These are phyloP conservation scores for Dipodomys ordii DNA, from an alignment of 2,113 vertebrate species.

Conservation along the genomic window DNA sequence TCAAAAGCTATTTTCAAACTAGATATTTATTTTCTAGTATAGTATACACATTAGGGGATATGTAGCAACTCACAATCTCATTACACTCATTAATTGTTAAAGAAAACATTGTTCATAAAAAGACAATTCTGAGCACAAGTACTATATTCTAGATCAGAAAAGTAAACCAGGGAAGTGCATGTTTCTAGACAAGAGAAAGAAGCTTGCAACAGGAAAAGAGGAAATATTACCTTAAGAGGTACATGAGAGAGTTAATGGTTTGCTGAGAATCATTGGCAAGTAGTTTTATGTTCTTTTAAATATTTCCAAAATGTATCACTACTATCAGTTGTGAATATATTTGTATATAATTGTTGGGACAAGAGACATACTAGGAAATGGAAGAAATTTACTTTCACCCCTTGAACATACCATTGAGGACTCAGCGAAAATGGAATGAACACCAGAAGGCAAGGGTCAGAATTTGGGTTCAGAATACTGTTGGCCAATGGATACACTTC, in stretches of 20 bases:
- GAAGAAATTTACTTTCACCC: background rate
- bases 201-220: background rate
- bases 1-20: background rate
- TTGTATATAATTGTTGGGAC: background rate
- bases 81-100: too few relatives aligned
- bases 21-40: too few relatives aligned
- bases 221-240: background rate
- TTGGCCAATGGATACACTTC: background rate
- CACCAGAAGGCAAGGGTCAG: background rate
- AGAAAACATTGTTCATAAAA: too few relatives aligned
- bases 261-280: constrained; percentile 1
- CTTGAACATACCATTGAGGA: background rate
- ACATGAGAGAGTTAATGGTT: background rate
- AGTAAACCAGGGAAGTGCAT: too few relatives aligned
- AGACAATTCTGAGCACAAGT: too few relatives aligned
- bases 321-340: constrained; percentile 40
- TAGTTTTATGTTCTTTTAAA: background rate
- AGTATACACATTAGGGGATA: too few relatives aligned
- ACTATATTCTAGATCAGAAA: background rate
- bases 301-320: constrained; percentile 1
- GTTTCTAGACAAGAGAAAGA: background rate
- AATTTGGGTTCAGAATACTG: background rate
- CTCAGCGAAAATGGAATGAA: background rate
- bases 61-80: too few relatives aligned
- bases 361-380: background rate